These are phyloP conservation scores for cattle (Bos taurus) DNA, from an alignment of 2,113 vertebrate species.

Conservation along the genomic window ARS-UCD2.0 NC_037337.1:54844001-54844500, in stretches of 20 bases:
- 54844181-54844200: neutral
- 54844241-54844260: neutral
- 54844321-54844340: neutral
- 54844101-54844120: neutral
- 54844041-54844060: neutral
- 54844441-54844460: neutral
- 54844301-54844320: neutral
- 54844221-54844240: neutral
- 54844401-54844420: neutral
- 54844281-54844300: neutral
- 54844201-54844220: neutral
- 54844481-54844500: neutral
- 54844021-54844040: neutral
- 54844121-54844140: neutral
- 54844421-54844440: neutral
- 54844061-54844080: neutral
- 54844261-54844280: neutral
- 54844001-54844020: neutral
- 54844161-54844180: neutral
- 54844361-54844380: neutral
- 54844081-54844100: neutral
- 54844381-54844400: neutral
- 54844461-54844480: neutral
- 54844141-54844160: neutral
- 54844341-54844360: neutral